Evolutionary conservation across 2,797 vertebrate genomes (phyloP).

Genomic region (Morelia viridis): DNA sequence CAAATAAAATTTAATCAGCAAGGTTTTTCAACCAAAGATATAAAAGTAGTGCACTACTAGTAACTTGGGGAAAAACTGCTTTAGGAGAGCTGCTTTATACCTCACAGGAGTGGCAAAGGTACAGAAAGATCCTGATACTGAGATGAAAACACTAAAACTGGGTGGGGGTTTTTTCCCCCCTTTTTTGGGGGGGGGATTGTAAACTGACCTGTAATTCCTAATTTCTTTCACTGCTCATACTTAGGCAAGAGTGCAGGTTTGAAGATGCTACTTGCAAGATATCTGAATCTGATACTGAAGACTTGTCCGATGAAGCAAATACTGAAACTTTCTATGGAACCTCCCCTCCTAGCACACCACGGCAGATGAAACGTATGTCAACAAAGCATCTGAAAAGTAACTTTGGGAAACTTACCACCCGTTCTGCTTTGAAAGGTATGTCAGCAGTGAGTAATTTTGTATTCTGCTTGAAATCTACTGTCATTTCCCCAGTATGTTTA

Average conservation of each 20-base stretch:
- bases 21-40: not conserved
- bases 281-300: conserved; percentile 79
- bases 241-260: conserved; percentile 78
- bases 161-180: conserved; percentile 4
- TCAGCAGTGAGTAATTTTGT: not conserved
- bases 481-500: not conserved
- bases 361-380: conserved; percentile 94
- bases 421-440: conserved; percentile 82
- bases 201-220: not conserved
- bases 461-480: not conserved
- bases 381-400: conserved; percentile 86
- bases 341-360: conserved; percentile 87
- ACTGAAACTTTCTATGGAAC: conserved; percentile 82
- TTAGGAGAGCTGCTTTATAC: not conserved
- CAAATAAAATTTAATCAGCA: not conserved
- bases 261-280: conserved; percentile 77
- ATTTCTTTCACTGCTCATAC: conserved; percentile 62
- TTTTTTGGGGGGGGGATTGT: not conserved
- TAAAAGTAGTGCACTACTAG: not conserved
- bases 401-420: conserved; percentile 71
- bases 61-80: not conserved
- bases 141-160: not conserved
- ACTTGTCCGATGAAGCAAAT: conserved; percentile 84
- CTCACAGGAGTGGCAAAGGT: not conserved
- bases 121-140: not conserved